These are phyloP conservation scores for Dreissena rostriformis DNA, from an alignment of 1,140 invertebrate species.

Conservation along the genomic window DNA sequence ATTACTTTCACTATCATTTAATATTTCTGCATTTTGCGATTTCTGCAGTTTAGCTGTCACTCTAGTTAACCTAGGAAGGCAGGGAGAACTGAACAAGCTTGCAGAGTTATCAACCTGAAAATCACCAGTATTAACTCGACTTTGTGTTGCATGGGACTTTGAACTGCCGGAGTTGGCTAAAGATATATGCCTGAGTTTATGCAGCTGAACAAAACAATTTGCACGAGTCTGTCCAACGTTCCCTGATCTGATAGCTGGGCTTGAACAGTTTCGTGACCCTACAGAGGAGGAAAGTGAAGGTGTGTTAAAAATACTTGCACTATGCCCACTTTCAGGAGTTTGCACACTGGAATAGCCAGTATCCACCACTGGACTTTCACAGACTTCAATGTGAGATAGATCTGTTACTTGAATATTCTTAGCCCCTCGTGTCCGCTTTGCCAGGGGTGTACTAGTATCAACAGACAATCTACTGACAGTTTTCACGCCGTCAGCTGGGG, in stretches of 20 bases:
- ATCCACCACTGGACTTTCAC: slow-evolving; percentile 34
- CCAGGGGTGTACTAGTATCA: slow-evolving; percentile 67
- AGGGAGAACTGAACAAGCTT: slow-evolving; percentile 54
- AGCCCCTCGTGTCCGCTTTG: slow-evolving; percentile 56
- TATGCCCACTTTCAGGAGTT: slow-evolving; percentile 33
- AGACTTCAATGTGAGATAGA: slow-evolving; percentile 65
- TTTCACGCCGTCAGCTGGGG: slow-evolving; percentile 41
- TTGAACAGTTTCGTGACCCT: slow-evolving; percentile 11
- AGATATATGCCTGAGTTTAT: slow-evolving; percentile 39
- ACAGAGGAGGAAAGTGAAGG: slow-evolving; percentile 36
- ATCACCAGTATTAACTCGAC: neutral
- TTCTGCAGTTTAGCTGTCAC: too few species aligned
- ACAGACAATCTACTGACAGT: slow-evolving; percentile 25
- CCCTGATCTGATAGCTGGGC: neutral
- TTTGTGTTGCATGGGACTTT: slow-evolving; percentile 9
- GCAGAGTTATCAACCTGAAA: slow-evolving; percentile 49
- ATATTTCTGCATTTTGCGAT: too few species aligned
- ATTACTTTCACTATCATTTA: slow-evolving; percentile 18
- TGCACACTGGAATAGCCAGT: neutral
- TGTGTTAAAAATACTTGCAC: slow-evolving; percentile 22
- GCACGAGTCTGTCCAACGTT: slow-evolving; percentile 26
- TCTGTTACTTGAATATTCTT: slow-evolving; percentile 41
- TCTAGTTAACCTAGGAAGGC: too few species aligned
- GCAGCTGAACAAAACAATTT: slow-evolving; percentile 47
- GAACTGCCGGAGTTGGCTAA: neutral